Conservation (phyloP, 2,113 vertebrate species). For the Labeo catla region DNA sequence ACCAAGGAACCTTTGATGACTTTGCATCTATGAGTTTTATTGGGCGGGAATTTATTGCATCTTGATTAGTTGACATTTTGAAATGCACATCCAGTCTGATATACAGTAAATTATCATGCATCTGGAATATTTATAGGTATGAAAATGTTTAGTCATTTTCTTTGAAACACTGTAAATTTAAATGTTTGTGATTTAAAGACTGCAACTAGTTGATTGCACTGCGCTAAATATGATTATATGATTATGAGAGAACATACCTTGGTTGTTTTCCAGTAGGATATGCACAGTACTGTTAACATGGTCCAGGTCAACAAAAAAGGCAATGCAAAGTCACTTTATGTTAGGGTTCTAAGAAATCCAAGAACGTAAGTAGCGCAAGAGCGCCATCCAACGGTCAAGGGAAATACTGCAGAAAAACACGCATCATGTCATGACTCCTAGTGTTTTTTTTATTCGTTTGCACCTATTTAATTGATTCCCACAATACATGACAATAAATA, state of each 20-base stretch:
- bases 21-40: background rate
- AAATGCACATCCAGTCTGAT: background rate
- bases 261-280: too few relatives aligned
- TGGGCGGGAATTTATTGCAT: background rate
- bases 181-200: background rate
- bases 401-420: background rate
- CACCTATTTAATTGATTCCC: constrained; percentile 56
- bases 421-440: background rate
- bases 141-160: background rate
- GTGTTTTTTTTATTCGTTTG: constrained; percentile 54
- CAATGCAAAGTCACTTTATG: background rate
- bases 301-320: background rate
- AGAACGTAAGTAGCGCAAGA: constrained; percentile 8
- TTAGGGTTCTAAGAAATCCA: background rate
- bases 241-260: background rate
- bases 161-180: background rate
- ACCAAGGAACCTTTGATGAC: background rate
- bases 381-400: constrained; percentile 29
- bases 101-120: background rate
- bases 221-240: background rate
- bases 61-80: background rate
- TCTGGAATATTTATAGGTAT: background rate
- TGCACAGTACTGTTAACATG: background rate
- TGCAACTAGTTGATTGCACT: background rate
- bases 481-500: constrained; percentile 61